Evolutionary conservation across 2,797 vertebrate species (phyloP), one percentile per base, ranked within the genome.

Genomic region (Merluccius polli): DNA sequence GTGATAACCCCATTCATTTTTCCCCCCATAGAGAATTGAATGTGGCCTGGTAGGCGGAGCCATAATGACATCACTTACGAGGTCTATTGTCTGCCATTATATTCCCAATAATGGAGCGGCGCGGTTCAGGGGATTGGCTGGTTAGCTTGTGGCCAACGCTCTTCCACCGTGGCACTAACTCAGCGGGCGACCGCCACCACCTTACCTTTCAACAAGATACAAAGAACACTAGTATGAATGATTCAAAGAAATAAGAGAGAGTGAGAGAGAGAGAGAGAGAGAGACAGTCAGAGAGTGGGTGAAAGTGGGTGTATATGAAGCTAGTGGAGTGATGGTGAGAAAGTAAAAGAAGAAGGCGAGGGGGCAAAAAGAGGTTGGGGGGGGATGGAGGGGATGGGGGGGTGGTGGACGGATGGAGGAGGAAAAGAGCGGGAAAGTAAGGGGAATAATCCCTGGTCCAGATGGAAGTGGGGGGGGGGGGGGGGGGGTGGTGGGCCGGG

Each of bases 391-490:
- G n/a, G n/a, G n/a, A n/a, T n/a, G n/a, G n/a, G n/a, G n/a, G n/a
- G n/a, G n/a, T n/a, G n/a, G n/a, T n/a, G n/a, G n/a, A n/a, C n/a
- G n/a, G n/a, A n/a, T n/a, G n/a, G n/a, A n/a, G n/a, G 65, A 71
- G 76, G 75, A 65, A 82, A 82, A 79, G 81, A 79, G 78, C 78
- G 65, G 72, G 81, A 77, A 79, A 68, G 80, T 72, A 33, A 84
- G 69, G 82, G 79, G 87, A 86, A 84, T 90, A 90, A 91, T 89
- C 86, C 86, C 87, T 87, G 83, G 90, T 90, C 90, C 87, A 89
- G 88, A 90, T 87, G 84, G 88, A 89, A 82, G 65, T 7, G 68
- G 13, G 1, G 18, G n/a, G n/a, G n/a, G n/a, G n/a, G n/a, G n/a
- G n/a, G n/a, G n/a, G n/a, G n/a, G n/a, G n/a, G n/a, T n/a, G n/a